Evolutionary conservation across 2,113 vertebrate species (phyloP), one percentile per base, ranked within the genome.

Genomic region (Oreotragus oreotragus): DNA sequence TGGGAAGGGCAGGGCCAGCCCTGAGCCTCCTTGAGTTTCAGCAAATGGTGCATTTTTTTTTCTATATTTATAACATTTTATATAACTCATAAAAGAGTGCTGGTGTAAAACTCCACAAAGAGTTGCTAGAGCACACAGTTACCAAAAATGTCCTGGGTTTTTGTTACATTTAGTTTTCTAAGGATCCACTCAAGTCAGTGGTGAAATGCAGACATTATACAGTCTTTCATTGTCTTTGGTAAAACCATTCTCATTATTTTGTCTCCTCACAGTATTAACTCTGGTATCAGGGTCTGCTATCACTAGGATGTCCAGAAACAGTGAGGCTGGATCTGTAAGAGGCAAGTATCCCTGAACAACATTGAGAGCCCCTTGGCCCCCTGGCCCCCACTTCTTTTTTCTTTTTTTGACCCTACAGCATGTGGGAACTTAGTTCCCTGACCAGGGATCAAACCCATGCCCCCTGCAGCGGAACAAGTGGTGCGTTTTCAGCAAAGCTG

Each of bases 161-260:
- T 70, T 70, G n/a, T 36, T 70, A 70, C n/a, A 17, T 33, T 64
- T 64, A n/a, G 30, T 64, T 33, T 64, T 64, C 62, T 17, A 64
- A 64, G 62, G 30, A 9, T 70, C 9, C 89, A 97, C 66, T 98
- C 94, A 96, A 96, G 98, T 98, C 96, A 98, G 97, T 93, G 92
- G 95, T 96, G 76, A 97, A 93, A 98, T 98, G 94, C 97, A 98
- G 98, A 98, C 96, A 87, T 94, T 85, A 96, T 30, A 92, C n/a
- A 93, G 66, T 98, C 97, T 96, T 97, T 98, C 96, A 96, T 98
- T 95, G 98, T 99, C 99, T 99, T 99, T 99, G 99, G 98, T 98
- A 98, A 98, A 98, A 98, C 97, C 92, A 39, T 98, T 97, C 96
- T 97, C 1, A 1, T 97, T 98, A 97, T 97, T 96, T 80, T 97